Conservation (phyloP, 1,140 invertebrate genomes). For the Drosophila willistoni region DNA sequence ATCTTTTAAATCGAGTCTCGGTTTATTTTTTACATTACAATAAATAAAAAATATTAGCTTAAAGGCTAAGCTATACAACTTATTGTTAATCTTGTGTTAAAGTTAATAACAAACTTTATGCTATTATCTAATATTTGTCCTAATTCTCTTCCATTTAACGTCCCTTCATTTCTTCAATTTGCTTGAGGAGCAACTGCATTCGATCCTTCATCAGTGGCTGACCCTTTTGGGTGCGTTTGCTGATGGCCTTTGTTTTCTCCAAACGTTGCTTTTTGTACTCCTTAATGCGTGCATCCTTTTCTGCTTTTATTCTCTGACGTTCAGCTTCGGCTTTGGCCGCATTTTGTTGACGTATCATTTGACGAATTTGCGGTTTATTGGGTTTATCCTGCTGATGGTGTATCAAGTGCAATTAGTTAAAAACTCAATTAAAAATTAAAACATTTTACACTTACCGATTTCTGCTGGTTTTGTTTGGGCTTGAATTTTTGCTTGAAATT, state of each 20-base stretch:
- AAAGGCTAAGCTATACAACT: too few relatives aligned
- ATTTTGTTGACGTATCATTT: conserved; percentile 63
- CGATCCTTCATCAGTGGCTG: conserved; percentile 81
- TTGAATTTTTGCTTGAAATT: conserved; percentile 56
- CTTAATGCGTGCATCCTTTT: conserved; percentile 68
- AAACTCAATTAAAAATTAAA: neutral
- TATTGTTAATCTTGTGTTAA: too few relatives aligned
- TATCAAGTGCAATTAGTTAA: neutral
- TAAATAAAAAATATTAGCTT: too few relatives aligned
- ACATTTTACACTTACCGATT: neutral
- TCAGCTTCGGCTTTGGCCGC: conserved; percentile 55
- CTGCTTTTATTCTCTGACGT: conserved; percentile 48
- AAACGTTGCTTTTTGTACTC: conserved; percentile 74
- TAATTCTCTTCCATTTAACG: conserved; percentile 11
- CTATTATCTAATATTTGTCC: neutral
- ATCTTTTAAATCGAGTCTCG: too few relatives aligned
- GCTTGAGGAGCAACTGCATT: conserved; percentile 75
- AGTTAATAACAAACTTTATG: too few relatives aligned
- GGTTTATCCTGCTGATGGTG: conserved; percentile 50
- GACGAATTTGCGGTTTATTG: conserved; percentile 61
- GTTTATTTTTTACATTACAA: too few relatives aligned
- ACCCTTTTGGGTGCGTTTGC: conserved; percentile 72
- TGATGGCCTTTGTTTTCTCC: conserved; percentile 72
- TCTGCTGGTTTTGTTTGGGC: conserved; percentile 32
- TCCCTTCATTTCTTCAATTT: conserved; percentile 78